A percentile compares a stretch with the other conserved stretches of the same genome.
phyloP scores from a whole-genome alignment of 1,140 invertebrate genomes.

The Odontomachus brunneus region DNA sequence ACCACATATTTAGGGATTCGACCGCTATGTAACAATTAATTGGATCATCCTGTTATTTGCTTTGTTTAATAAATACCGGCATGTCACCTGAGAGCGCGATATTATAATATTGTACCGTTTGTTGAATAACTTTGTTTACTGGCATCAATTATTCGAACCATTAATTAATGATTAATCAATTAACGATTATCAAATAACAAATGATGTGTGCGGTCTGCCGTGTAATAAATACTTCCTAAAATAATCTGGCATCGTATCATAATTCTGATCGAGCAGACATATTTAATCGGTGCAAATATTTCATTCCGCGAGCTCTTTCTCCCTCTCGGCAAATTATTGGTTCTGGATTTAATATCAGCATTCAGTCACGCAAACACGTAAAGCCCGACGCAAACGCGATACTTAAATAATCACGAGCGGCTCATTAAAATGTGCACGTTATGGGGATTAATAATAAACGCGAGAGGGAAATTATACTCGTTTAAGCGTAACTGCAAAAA shows the following conservation, averaged over 20 bases:
- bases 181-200: constrained; percentile 48
- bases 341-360: constrained; percentile 54
- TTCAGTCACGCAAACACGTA: constrained; percentile 54
- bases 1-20: constrained; percentile 5
- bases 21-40: constrained; percentile 25
- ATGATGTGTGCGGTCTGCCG: constrained; percentile 31
- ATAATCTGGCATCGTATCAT: constrained; percentile 42
- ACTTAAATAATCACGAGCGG: constrained; percentile 57
- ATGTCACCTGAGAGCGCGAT: background rate
- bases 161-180: constrained; percentile 56
- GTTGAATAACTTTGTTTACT: constrained; percentile 36
- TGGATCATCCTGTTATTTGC: constrained; percentile 12
- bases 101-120: constrained; percentile 35
- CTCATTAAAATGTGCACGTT: constrained; percentile 59
- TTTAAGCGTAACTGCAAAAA: constrained; percentile 31
- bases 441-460: constrained; percentile 50
- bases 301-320: constrained; percentile 19
- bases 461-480: constrained; percentile 28
- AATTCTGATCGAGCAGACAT: constrained; percentile 49
- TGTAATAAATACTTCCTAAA: constrained; percentile 53
- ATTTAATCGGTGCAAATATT: constrained; percentile 56
- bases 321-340: constrained; percentile 52
- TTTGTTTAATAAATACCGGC: constrained; percentile 14
- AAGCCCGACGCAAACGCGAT: constrained; percentile 41
- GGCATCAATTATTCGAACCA: constrained; percentile 34